A percentile compares a stretch with the other conserved stretches of the same genome.
Evolutionary conservation across 2,888 invertebrate species (phyloP).

Genomic region (Athalia cordata): DNA sequence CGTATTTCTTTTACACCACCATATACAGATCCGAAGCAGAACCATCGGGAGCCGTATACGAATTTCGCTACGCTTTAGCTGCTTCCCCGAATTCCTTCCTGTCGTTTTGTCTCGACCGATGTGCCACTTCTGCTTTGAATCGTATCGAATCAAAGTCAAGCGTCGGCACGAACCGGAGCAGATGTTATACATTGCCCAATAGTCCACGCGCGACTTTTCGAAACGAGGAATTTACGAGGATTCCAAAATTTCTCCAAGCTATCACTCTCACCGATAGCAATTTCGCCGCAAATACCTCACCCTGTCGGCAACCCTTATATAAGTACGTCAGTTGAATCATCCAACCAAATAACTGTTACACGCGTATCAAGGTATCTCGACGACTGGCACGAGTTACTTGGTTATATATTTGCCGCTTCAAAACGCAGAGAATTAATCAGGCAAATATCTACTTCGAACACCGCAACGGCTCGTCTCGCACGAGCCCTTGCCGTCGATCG

Average conservation of each 20-base stretch:
- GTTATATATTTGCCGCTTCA: too few species aligned
- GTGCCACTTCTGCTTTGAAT: conserved; percentile 39
- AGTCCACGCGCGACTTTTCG: conserved; percentile 19
- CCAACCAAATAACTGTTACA: background rate
- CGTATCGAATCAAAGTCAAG: conserved; percentile 47
- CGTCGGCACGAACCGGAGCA: background rate
- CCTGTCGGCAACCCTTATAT: background rate
- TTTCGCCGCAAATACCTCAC: background rate
- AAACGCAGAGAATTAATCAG: too few species aligned
- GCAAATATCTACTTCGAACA: too few species aligned
- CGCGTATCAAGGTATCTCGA: too few species aligned
- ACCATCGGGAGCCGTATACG: background rate
- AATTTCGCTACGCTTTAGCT: background rate
- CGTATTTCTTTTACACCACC: conserved; percentile 1
- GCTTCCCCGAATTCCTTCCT: conserved; percentile 40
- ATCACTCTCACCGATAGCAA: conserved; percentile 8
- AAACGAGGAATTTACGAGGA: conserved; percentile 22
- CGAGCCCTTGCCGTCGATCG: too few species aligned
- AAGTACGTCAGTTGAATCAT: background rate
- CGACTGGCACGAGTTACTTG: too few species aligned
- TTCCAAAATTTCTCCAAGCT: background rate
- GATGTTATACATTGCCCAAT: background rate
- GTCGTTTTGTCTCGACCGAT: conserved; percentile 25
- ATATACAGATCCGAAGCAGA: conserved; percentile 4
- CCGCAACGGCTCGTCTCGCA: too few species aligned